Base-by-base conservation (phyloP, 1,140 invertebrate species). In the Cepaea nemoralis region DNA sequence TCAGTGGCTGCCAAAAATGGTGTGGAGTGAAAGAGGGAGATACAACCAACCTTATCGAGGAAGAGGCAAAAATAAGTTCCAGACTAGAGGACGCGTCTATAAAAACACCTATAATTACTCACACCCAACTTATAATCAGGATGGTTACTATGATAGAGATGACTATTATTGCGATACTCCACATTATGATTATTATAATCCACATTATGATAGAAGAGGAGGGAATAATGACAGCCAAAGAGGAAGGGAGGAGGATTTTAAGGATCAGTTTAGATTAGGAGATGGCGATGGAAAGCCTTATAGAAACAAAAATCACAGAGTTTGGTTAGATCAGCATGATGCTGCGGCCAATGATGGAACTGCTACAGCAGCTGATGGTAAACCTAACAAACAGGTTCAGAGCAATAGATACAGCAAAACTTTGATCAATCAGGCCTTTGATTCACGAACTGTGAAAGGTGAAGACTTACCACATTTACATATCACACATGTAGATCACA, bases 261-360 rank as follows among this genome's bases (percentile, higher is more conserved):
- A 39, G 27, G 37, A 31, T 70, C 35, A 70, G 16, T 70, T 42
- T 24, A 70, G 40, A 31, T 42, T 70, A 40, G 69, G 69, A 42
- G 40, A 70, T 70, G 69, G 69, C 5, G 69, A 70, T 70, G 69
- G 69, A 6, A 70, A 70, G 27, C 39, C 35, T 27, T 37, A 70
- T 22, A 40, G 69, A 42, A 39, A n/a, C 39, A 42, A 39, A 70
- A 70, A 70, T 19, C 22, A 39, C 40, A 37, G 37, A 27, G 12
- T n/a, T 40, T 8, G 24, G 1, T n/a, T 5, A 40, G 40, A 37
- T 70, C 35, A 31, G 10, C 8, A 70, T 70, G 66, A 33, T 37
- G 10, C 19, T 42, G 19, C n/a, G 39, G 40, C 22, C 37, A n/a
- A 24, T n/a, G n/a, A 70, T 40, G 6, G 69, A n/a, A 24, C 19